Evolutionary conservation across 2,113 vertebrate species (phyloP).

Genomic region (Danio rerio): DNA sequence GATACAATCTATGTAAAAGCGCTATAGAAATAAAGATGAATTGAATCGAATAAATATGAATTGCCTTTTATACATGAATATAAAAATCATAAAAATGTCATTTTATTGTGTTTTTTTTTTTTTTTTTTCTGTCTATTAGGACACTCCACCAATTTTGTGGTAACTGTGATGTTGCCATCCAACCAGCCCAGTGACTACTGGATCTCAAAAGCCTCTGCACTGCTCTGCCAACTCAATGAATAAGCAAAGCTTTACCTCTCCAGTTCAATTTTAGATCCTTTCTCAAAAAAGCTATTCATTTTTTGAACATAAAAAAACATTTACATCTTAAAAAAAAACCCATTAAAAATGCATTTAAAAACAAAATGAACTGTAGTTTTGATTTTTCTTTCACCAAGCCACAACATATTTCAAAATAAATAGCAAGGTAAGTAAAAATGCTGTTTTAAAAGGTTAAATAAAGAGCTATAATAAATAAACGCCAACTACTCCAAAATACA

Average conservation of each 20-base stretch:
- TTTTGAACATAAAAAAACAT: slow-evolving; percentile 3
- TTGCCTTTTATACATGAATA: too few species aligned
- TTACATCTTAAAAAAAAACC: background rate
- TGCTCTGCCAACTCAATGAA: slow-evolving; percentile 81
- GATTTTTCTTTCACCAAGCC: background rate
- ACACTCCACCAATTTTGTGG: slow-evolving; percentile 82
- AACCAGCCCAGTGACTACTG: slow-evolving; percentile 77
- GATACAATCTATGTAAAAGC: too few species aligned
- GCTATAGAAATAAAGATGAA: too few species aligned
- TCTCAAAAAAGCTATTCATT: background rate
- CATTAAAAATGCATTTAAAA: background rate
- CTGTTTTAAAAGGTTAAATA: background rate
- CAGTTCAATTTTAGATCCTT: background rate
- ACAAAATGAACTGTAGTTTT: background rate
- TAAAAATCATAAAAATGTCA: too few species aligned
- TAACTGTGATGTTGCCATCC: slow-evolving; percentile 79
- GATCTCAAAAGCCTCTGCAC: slow-evolving; percentile 80
- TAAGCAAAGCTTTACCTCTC: slow-evolving; percentile 50
- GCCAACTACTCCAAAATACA: background rate
- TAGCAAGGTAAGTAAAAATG: background rate
- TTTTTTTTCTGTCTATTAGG: slow-evolving; percentile 62
- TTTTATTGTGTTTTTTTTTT: background rate
- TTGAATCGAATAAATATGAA: too few species aligned
- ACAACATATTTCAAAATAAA: too few species aligned
- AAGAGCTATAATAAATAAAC: background rate